These are phyloP conservation scores for Dasyornis broadbenti DNA, from an alignment of 2,113 vertebrate genomes.

Conservation along the genomic window DNA sequence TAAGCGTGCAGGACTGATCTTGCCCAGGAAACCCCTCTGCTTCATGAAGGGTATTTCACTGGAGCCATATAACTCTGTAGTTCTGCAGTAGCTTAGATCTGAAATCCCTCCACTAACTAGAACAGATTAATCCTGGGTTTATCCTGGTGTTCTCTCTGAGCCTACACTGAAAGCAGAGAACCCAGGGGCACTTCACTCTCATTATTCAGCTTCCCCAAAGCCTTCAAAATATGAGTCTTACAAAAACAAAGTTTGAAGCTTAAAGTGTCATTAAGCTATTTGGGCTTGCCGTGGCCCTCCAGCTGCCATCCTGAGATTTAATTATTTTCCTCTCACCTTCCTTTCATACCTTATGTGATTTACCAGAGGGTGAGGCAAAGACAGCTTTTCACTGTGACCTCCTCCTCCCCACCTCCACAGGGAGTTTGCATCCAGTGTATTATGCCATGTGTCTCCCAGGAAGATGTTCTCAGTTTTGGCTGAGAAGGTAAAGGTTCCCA, in stretches of 20 bases:
- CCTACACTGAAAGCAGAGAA: neutral
- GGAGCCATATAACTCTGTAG: neutral
- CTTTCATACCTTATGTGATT: neutral
- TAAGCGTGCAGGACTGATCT: neutral
- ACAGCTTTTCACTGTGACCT: neutral
- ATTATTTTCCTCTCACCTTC: neutral
- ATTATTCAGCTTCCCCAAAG: neutral
- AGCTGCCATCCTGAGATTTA: neutral
- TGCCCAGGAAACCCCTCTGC: neutral
- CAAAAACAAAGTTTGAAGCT: neutral
- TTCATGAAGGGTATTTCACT: neutral
- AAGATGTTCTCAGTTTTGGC: neutral
- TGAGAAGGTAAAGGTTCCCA: neutral
- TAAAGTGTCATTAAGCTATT: neutral
- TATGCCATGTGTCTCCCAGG: neutral
- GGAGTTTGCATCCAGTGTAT: neutral
- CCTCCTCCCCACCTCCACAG: neutral
- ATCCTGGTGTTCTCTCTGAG: neutral
- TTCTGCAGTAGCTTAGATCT: neutral
- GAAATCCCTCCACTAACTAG: rapidly evolving
- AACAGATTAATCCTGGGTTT: neutral
- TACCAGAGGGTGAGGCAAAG: neutral
- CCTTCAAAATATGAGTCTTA: neutral
- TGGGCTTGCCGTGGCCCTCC: neutral
- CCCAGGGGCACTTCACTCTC: neutral